These are phyloP conservation scores for Hormiphora californensis DNA, from an alignment of 37 sponge, comb jelly and placozoan genomes.

Conservation along the genomic window DNA sequence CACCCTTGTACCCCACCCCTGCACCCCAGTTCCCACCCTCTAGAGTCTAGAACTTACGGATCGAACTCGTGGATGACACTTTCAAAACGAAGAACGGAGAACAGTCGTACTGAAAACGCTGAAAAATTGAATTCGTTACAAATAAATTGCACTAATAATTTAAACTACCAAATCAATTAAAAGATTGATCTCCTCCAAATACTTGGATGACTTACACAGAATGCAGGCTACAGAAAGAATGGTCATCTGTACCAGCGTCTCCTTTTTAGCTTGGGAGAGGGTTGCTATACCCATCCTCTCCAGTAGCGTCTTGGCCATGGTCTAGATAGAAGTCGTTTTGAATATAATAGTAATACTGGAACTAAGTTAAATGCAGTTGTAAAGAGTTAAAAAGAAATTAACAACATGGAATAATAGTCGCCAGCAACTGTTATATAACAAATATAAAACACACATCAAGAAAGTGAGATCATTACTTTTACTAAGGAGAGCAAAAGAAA, in stretches of 20 bases:
- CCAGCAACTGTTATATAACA: not conserved
- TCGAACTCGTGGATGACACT: constrained; percentile 99
- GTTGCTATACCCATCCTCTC: constrained; percentile 4
- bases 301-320: constrained; percentile 15
- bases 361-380: not conserved
- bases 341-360: not conserved
- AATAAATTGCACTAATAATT: not conserved
- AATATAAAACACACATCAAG: not conserved
- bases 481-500: not conserved
- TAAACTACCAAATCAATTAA: not conserved
- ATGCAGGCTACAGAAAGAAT: constrained; percentile 74
- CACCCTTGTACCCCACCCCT: too few relatives aligned
- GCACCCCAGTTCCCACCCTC: too few relatives aligned
- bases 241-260: constrained; percentile 77
- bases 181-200: not conserved
- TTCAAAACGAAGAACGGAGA: constrained; percentile 96
- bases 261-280: constrained; percentile 70
- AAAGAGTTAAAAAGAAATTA: not conserved
- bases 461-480: not conserved
- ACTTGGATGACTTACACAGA: constrained; percentile 58
- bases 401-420: too few relatives aligned
- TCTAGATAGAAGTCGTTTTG: not conserved
- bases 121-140: constrained; percentile 38
- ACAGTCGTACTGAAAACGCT: constrained; percentile 93
- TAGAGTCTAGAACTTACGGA: constrained; percentile 91